Base-by-base conservation (phyloP, 2,113 vertebrate species). In the Maccullochella peelii region DNA sequence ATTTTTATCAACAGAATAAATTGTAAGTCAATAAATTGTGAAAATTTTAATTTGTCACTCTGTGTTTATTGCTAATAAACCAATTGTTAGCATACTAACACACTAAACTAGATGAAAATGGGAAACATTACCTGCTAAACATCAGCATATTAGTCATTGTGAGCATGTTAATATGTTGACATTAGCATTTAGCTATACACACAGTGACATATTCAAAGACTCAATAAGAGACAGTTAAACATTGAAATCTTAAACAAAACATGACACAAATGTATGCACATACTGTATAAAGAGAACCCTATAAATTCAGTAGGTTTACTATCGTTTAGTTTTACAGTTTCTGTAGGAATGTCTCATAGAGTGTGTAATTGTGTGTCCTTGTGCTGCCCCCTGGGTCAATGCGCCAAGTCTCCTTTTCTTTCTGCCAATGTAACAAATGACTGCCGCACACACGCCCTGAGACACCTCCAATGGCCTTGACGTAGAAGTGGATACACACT, bases 331-430 rank as follows among this genome's bases (percentile, higher is more conserved):
- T 18, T 69, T 33, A 8, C 10, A 38, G 5, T 58, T 23, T 40
- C 30, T 66, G n/a, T 8, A 33, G 2, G 14, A 61, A 49, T 49
- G 16, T 70, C 20, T 62, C 18, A 49, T 6, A 20, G 44, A 33
- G 25, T 52, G 71, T 38, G 6, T 54, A 66, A 55, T 23, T 36
- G 30, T 55, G 38, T 71, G 49, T 83, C 79, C 82, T 82, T 80
- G 42, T 50, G 25, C 42, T 82, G 14, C 61, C 68, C 71, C 83
- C 25, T 88, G 78, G 83, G 75, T 88, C 68, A 82, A 10, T 63
- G 75, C 7, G 18, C 38, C 30, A 66, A 33, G 40, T 77, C 11
- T 69, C 42, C 42, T 79, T 23, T 68, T 80, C 33, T 63, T 54
- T 72, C 40, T 58, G 40, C 7, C 38, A 67, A 49, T 42, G 54